phyloP scores from a whole-genome alignment of 2,113 vertebrate genomes.

The Phyllostomus hastatus region DNA sequence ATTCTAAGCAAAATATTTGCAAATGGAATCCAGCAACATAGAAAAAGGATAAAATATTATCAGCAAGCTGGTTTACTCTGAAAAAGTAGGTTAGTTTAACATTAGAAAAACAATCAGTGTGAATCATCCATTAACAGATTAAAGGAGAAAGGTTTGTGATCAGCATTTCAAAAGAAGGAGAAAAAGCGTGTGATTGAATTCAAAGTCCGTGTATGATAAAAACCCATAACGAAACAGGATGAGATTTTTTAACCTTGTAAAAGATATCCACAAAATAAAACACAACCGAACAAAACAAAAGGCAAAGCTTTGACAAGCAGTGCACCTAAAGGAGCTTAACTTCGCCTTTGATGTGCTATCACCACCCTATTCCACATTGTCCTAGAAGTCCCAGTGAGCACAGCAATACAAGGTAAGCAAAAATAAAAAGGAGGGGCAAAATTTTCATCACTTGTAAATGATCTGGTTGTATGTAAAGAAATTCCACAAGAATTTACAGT shows the following conservation, averaged over 20 bases:
- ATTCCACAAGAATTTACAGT: background rate
- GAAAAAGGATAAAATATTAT: background rate
- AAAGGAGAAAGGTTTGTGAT: background rate
- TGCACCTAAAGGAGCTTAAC: background rate
- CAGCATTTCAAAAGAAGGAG: background rate
- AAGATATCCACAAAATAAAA: background rate
- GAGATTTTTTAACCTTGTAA: background rate
- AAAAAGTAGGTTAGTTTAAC: background rate
- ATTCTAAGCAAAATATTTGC: background rate
- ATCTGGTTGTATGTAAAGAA: background rate
- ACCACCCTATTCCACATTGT: background rate
- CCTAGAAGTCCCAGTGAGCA: background rate
- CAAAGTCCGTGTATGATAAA: background rate
- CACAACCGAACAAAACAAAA: background rate
- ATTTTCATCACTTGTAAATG: background rate
- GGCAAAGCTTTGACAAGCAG: background rate
- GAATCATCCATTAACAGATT: background rate
- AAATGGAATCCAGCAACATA: background rate
- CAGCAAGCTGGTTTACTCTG: background rate
- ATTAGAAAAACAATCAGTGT: background rate
- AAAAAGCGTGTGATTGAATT: background rate
- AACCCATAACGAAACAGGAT: background rate
- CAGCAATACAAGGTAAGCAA: background rate
- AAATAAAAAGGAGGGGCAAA: background rate
- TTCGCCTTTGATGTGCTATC: background rate